Evolutionary conservation across 2,113 vertebrate species (phyloP), one percentile per base, ranked within the genome.

Genomic region (Noctilio leporinus): DNA sequence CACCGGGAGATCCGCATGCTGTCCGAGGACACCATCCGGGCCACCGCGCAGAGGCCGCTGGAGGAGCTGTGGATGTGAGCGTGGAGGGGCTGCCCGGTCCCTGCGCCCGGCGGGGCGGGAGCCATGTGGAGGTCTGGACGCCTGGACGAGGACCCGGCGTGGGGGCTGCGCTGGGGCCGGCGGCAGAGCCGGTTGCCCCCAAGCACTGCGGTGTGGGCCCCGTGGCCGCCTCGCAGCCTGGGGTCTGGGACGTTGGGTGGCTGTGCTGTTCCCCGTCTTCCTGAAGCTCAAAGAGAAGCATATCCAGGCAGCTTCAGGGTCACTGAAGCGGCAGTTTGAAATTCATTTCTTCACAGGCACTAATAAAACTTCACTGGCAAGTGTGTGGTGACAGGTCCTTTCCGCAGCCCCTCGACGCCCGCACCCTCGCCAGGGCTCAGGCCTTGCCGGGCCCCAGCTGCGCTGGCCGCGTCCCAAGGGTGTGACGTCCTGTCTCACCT

Each of bases 1-100:
- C 99, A 99, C 93, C 59, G 57, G 80, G 98, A 99, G 93, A 99
- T 99, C 96, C 97, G 91, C 30, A 77, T 12, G 0, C 85, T 98
- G 7, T 98, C 98, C n/a, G 96, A 99, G 40, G 95, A 97, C 0
- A 89, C 95, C 12, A 98, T 99, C 26, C 76, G 49, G 28, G 69
- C 93, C 0, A 98, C 98, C 3, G 95, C 98, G 19, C 90, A 97
- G 62, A 97, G 94, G 85, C 98, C 98, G 0, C 94, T 99, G 2
- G 98, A 97, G 89, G 98, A 99, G 69, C 98, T 99, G 2, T 99
- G 99, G 99, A 99, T 97, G 47, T 99, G 92, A 89, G 4, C 7
- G 0, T 8, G 19, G 57, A 30, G 78, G 43, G 43, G 8, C 40
- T 35, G 57, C 8, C 40, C 40, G 30, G 40, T 28, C 10, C 38